phyloP scores from a whole-genome alignment of 1,140 invertebrate genomes.

The Tetramorium parvispinum region DNA sequence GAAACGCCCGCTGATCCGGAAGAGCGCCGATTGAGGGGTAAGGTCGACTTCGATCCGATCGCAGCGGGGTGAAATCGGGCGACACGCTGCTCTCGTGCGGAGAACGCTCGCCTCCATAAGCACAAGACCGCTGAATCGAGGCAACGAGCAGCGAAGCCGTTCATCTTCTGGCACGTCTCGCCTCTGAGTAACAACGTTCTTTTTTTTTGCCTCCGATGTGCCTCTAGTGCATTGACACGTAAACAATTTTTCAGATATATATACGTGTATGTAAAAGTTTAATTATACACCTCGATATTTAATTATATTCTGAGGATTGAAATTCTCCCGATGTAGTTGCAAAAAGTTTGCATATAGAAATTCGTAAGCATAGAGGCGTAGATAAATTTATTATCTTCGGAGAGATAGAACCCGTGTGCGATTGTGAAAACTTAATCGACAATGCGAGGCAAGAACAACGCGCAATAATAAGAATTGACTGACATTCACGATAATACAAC shows the following conservation, averaged over 20 bases:
- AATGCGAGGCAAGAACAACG: constrained; percentile 39
- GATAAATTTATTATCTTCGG: constrained; percentile 31
- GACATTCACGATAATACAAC: constrained; percentile 58
- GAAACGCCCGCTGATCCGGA: constrained; percentile 69
- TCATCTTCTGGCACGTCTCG: background rate
- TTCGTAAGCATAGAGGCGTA: background rate
- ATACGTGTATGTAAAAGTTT: constrained; percentile 10
- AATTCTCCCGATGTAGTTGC: background rate
- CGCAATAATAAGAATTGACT: constrained; percentile 51
- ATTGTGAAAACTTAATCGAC: constrained; percentile 46
- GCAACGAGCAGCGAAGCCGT: background rate
- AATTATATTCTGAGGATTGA: background rate
- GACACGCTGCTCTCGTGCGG: background rate
- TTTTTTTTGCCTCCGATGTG: background rate
- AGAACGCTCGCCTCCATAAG: background rate
- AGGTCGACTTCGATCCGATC: constrained; percentile 70
- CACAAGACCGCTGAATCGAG: background rate
- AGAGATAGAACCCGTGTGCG: background rate
- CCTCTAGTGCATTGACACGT: background rate
- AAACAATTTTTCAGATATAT: background rate
- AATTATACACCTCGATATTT: background rate
- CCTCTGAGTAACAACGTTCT: background rate
- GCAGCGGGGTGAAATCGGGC: constrained; percentile 33
- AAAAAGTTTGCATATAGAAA: background rate
- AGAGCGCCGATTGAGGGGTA: constrained; percentile 60